Percentiles rank a stretch among this genome's conserved stretches.
Conservation (phyloP, 2,888 invertebrate species). For the Tenthredo livida region DNA sequence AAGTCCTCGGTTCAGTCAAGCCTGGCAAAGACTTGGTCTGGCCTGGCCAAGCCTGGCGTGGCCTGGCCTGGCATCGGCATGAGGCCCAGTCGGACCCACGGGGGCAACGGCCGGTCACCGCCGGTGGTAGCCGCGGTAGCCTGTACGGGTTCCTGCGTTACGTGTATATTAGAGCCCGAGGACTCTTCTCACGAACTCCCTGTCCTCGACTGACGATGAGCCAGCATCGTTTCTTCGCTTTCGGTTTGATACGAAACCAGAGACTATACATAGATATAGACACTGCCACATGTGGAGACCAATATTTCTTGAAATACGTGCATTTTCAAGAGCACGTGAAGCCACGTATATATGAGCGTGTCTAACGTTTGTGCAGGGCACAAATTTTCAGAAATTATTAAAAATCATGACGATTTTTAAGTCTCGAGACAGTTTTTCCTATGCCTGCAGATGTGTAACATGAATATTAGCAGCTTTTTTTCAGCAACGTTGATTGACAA, state of each 20-base stretch:
- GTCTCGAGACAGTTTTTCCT: neutral
- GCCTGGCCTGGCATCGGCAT: slow-evolving; percentile 1
- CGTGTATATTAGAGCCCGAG: slow-evolving; percentile 51
- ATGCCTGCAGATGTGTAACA: neutral
- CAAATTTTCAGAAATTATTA: neutral
- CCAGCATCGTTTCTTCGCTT: neutral
- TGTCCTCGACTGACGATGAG: slow-evolving; percentile 41
- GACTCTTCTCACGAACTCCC: slow-evolving; percentile 52
- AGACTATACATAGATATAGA: neutral
- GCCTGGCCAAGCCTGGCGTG: neutral
- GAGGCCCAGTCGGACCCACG: slow-evolving; percentile 54
- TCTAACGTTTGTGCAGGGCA: neutral
- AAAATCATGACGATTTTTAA: neutral
- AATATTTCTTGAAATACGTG: neutral
- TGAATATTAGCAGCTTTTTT: neutral
- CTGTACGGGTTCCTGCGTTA: slow-evolving; percentile 52
- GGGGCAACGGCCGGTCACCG: slow-evolving; percentile 78
- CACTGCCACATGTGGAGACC: neutral
- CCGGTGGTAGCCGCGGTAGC: slow-evolving; percentile 67
- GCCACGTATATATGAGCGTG: neutral
- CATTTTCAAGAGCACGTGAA: neutral
- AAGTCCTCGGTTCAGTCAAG: slow-evolving; percentile 26
- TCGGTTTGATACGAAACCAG: neutral
- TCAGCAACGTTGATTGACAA: slow-evolving; percentile 13
- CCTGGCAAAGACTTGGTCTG: slow-evolving; percentile 24